A percentile compares a stretch with the other conserved stretches of the same genome.
phyloP scores from a whole-genome alignment of 2,797 vertebrate species.

The Eutrigla gurnardus region DNA sequence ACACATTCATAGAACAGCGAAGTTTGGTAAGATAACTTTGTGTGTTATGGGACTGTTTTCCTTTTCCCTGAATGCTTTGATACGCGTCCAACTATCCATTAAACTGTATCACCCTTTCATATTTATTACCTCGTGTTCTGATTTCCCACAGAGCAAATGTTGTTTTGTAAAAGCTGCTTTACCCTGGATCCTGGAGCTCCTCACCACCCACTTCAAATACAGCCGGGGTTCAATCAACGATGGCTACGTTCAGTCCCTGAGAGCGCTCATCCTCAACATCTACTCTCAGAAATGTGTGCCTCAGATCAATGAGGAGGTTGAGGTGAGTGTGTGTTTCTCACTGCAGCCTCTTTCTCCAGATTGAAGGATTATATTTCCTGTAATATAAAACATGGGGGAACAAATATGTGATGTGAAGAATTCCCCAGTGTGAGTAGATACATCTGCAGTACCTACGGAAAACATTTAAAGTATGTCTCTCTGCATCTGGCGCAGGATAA shows the following conservation, averaged over 20 bases:
- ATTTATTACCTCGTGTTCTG: slow-evolving; percentile 21
- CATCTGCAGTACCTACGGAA: slow-evolving; percentile 28
- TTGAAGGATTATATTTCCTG: background rate
- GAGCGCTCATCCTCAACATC: slow-evolving; percentile 83
- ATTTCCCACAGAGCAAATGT: slow-evolving; percentile 79
- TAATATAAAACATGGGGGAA: slow-evolving; percentile 1
- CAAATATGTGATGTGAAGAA: slow-evolving; percentile 5
- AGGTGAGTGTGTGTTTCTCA: slow-evolving; percentile 70
- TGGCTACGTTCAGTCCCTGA: slow-evolving; percentile 79
- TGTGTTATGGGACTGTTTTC: slow-evolving; percentile 17
- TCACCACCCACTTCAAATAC: slow-evolving; percentile 83
- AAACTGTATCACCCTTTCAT: background rate
- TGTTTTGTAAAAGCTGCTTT: slow-evolving; percentile 87
- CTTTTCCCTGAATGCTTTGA: background rate
- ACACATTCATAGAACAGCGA: slow-evolving; percentile 83
- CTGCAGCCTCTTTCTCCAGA: background rate
- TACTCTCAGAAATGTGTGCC: slow-evolving; percentile 86
- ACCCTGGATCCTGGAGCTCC: slow-evolving; percentile 84
- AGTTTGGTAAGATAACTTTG: slow-evolving; percentile 79
- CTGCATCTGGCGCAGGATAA: slow-evolving; percentile 72
- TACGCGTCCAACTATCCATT: slow-evolving; percentile 12
- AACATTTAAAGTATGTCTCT: slow-evolving; percentile 27
- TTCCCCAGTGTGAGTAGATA: slow-evolving; percentile 3
- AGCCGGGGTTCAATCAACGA: slow-evolving; percentile 79
- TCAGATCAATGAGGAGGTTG: slow-evolving; percentile 83